Evolutionary conservation across 2,888 invertebrate species (phyloP).

Genomic region (Drosophila colorata): DNA sequence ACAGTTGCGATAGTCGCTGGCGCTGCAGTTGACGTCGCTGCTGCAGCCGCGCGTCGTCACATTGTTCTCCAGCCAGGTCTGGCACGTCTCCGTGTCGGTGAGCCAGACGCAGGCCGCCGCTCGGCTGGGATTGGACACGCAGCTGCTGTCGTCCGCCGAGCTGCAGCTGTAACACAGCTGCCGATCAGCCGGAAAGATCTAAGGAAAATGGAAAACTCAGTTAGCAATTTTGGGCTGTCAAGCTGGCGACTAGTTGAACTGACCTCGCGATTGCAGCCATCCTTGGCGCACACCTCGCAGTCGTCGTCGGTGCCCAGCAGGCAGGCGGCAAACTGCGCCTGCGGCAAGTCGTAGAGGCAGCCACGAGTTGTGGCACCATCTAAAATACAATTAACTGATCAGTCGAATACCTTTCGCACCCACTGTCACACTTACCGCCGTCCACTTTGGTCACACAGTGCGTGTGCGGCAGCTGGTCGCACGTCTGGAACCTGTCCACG

Average conservation of each 20-base stretch:
- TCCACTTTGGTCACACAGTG: conserved; percentile 73
- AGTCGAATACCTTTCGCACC: not conserved
- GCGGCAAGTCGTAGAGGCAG: conserved; percentile 72
- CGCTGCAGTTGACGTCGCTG: conserved; percentile 70
- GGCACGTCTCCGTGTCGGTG: conserved; percentile 72
- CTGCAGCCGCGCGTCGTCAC: conserved; percentile 81
- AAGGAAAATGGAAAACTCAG: fast-evolving
- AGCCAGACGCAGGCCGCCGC: conserved; percentile 62
- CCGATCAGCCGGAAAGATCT: conserved; percentile 82
- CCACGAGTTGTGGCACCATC: conserved; percentile 79
- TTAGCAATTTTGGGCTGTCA: not conserved
- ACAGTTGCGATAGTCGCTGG: conserved; percentile 70
- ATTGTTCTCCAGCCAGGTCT: conserved; percentile 64
- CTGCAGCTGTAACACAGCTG: conserved; percentile 77
- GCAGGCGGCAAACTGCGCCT: conserved; percentile 70
- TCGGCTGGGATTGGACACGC: conserved; percentile 73
- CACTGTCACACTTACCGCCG: conserved; percentile 30
- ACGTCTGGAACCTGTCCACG: conserved; percentile 60
- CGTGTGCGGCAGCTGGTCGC: conserved; percentile 74
- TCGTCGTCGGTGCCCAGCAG: conserved; percentile 70
- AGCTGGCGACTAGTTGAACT: not conserved
- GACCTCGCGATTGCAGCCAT: conserved; percentile 82
- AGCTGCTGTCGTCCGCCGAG: conserved; percentile 71
- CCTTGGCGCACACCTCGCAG: conserved; percentile 67
- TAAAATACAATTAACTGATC: conserved; percentile 23